These are phyloP conservation scores for Rotaria sp. DNA, from an alignment of 2,888 invertebrate species.

Conservation along the genomic window DNA sequence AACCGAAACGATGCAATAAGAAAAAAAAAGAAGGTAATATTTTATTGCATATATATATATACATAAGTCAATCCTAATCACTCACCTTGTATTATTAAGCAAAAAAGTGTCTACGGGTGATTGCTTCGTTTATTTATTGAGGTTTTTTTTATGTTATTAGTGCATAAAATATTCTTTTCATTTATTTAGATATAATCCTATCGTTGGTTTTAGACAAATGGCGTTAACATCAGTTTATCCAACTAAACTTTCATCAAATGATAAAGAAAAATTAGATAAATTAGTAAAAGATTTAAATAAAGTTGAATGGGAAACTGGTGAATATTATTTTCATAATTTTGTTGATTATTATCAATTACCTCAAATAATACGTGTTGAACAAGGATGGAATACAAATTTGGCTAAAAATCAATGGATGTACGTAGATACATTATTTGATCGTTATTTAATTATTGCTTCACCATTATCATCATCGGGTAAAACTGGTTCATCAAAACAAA, in stretches of 20 bases:
- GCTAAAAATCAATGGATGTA: slow-evolving; percentile 33
- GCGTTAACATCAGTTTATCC: neutral
- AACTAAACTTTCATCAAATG: neutral
- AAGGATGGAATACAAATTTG: slow-evolving; percentile 22
- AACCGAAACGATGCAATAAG: neutral
- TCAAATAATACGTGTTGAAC: slow-evolving; percentile 35
- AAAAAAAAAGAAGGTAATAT: neutral
- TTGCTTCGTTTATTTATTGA: neutral
- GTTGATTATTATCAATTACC: slow-evolving; percentile 40
- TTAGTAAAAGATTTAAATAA: slow-evolving; percentile 28
- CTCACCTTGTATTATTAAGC: neutral
- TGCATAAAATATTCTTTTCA: neutral
- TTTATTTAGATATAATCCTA: neutral
- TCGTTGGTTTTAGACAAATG: neutral
- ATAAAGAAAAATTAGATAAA: slow-evolving; percentile 29
- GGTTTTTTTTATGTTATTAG: neutral
- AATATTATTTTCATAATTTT: slow-evolving; percentile 36
- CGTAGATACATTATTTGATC: slow-evolving; percentile 38
- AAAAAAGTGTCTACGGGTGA: neutral
- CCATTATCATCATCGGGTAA: neutral
- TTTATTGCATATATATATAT: neutral
- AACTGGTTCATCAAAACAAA: neutral
- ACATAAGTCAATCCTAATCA: neutral
- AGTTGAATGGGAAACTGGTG: slow-evolving; percentile 37
- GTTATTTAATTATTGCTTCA: slow-evolving; percentile 34